Evolutionary conservation across 2,113 vertebrate genomes (phyloP), one percentile per base, ranked within the genome.

Genomic region (Lucifuga dentata): DNA sequence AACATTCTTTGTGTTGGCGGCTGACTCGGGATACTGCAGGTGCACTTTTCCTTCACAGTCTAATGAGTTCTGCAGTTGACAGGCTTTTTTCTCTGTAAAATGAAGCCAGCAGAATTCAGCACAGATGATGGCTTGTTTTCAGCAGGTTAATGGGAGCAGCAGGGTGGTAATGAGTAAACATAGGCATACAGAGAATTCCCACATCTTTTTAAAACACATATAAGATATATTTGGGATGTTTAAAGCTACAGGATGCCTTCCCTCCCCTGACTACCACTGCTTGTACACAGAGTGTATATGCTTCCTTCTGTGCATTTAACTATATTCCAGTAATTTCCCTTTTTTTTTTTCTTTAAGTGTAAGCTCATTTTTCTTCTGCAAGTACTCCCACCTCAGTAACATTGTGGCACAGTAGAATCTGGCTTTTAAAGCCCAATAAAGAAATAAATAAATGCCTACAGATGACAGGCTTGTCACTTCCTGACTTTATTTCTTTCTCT

Each of bases 391-490:
- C n/a, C 61, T 65, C 43, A 53, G 29, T 58, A 17, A 51, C 15
- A 64, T n/a, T 32, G 19, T 33, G 51, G 51, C 70, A 85, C 48
- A 51, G 35, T 66, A 53, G n/a, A 71, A 52, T 20, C 2, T 26
- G 55, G 35, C 21, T 12, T 73, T 56, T 8, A 61, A 59, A 45
- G 3, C 55, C 59, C 46, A 10, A 15, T 36, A 48, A 49, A 77
- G 33, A 84, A 85, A 78, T 19, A 63, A 78, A 81, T 15, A 61
- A 78, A 73, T 15, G 51, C 56, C 40, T 53, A 5, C 9, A 40
- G 26, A 59, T 52, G 26, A 7, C 7, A 70, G 36, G 57, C 65
- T 39, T 66, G 33, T 73, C 56, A 60, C 63, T 19, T 48, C 23
- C 16, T 62, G 32, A 53, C 3, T n/a, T n/a, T n/a, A n/a, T 1